Percentiles rank a stretch among this genome's conserved stretches.
Conservation (phyloP, 2,888 invertebrate species). For the Eurytoma californica region DNA sequence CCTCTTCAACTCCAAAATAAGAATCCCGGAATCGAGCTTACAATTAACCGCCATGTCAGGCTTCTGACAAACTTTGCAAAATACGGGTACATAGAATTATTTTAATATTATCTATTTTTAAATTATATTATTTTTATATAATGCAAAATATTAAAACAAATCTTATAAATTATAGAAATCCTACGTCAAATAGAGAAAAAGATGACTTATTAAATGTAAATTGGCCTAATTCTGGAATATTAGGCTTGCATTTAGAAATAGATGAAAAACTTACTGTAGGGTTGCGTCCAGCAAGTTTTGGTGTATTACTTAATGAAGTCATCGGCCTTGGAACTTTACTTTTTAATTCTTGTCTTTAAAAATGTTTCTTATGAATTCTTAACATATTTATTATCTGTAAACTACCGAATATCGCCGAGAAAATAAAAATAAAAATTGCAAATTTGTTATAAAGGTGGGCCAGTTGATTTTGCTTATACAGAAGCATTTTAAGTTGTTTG, state of each 20-base stretch:
- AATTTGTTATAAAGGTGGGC: no score
- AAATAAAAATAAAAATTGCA: background rate
- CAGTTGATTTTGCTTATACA: no score
- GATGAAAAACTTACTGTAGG: slow-evolving; percentile 17
- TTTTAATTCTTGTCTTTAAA: no score
- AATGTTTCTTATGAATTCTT: no score
- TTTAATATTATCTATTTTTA: background rate
- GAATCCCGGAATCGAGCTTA: background rate
- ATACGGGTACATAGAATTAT: slow-evolving; percentile 24
- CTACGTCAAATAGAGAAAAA: slow-evolving; percentile 55
- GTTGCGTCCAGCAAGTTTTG: slow-evolving; percentile 29
- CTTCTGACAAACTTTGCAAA: slow-evolving; percentile 42
- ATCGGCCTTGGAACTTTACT: slow-evolving; percentile 27
- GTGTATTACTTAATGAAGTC: slow-evolving; percentile 12
- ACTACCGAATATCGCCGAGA: no score
- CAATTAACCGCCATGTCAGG: slow-evolving; percentile 2
- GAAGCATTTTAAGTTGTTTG: no score
- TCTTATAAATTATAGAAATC: slow-evolving; percentile 56
- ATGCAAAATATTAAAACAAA: no score
- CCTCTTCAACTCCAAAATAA: background rate
- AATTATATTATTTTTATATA: no score
- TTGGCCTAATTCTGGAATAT: slow-evolving; percentile 56
- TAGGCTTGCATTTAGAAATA: slow-evolving; percentile 57
- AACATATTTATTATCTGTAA: no score
- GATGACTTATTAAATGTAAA: slow-evolving; percentile 37